Evolutionary conservation across 37 sponge, comb jelly and placozoan species (phyloP).

Genomic region (Agelas oroides): DNA sequence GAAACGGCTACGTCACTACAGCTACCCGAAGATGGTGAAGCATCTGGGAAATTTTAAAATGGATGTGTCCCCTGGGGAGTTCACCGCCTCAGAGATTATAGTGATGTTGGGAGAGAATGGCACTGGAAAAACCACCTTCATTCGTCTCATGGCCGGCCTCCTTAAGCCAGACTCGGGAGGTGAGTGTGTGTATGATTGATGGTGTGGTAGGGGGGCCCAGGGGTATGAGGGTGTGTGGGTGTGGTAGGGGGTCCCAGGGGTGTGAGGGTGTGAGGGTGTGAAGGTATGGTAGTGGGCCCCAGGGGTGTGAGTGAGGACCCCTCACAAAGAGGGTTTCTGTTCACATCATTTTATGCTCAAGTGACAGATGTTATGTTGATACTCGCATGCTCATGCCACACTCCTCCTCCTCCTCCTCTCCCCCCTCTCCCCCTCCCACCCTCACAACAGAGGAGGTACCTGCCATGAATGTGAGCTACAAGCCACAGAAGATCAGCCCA

Average conservation of each 20-base stretch:
- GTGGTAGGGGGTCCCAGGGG: too few species aligned
- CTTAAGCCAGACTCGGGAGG: slow-evolving; percentile 89
- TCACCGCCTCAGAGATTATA: slow-evolving; percentile 98
- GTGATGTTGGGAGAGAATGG: slow-evolving; percentile 99
- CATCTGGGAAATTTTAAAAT: slow-evolving; percentile 75
- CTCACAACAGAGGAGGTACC: slow-evolving; percentile 81
- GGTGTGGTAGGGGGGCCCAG: not conserved
- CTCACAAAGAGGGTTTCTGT: too few species aligned
- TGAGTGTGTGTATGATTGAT: too few species aligned
- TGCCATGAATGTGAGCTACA: slow-evolving; percentile 93
- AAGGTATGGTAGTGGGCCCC: too few species aligned
- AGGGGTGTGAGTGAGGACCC: too few species aligned
- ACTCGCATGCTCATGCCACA: too few species aligned
- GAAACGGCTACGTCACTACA: slow-evolving; percentile 85
- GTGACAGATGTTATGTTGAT: too few species aligned
- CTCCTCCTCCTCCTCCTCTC: not conserved
- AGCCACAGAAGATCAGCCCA: slow-evolving; percentile 99
- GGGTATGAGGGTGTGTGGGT: too few species aligned
- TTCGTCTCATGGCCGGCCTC: slow-evolving; percentile 95
- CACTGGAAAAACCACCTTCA: slow-evolving; percentile 99
- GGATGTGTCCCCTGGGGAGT: slow-evolving; percentile 79
- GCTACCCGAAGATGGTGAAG: slow-evolving; percentile 92
- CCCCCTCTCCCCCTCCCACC: not conserved
- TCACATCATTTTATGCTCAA: not conserved
- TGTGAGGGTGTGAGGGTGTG: too few species aligned